Percentiles rank a stretch among this genome's conserved stretches.
phyloP scores from a whole-genome alignment of 2,113 vertebrate genomes.

The Cavia porcellus region DNA sequence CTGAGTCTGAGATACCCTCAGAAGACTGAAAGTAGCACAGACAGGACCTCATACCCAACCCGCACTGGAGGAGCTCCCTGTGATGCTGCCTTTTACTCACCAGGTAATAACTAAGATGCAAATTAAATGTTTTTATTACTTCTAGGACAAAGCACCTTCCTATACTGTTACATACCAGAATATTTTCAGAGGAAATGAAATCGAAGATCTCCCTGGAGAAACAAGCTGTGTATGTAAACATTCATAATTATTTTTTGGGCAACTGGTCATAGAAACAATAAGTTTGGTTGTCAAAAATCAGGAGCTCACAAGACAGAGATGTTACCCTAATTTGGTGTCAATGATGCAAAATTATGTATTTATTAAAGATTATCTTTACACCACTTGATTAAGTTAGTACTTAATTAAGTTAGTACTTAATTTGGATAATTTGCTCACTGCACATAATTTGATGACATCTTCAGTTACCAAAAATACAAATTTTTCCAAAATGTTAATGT shows the following conservation, averaged over 20 bases:
- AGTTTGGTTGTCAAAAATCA: neutral
- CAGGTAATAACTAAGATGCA: neutral
- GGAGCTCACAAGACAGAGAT: neutral
- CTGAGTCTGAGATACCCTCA: neutral
- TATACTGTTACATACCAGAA: neutral
- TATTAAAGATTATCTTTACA: neutral
- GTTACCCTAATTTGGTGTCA: neutral
- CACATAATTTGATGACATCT: neutral
- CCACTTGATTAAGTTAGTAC: neutral
- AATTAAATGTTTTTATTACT: neutral
- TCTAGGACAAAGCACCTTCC: neutral
- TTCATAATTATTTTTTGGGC: neutral
- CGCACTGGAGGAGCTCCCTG: neutral
- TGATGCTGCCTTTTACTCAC: neutral
- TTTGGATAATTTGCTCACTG: neutral
- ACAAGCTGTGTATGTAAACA: fast-evolving
- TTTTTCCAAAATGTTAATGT: neutral
- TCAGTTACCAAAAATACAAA: neutral
- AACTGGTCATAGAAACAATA: neutral
- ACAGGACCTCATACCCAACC: neutral
- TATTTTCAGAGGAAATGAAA: neutral
- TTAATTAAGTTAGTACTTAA: neutral
- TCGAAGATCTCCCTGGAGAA: neutral
- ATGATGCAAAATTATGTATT: neutral
- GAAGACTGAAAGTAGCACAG: neutral